Base-by-base conservation (phyloP, 92 coral and sea anemone species). In the Heteractis magnifica region DNA sequence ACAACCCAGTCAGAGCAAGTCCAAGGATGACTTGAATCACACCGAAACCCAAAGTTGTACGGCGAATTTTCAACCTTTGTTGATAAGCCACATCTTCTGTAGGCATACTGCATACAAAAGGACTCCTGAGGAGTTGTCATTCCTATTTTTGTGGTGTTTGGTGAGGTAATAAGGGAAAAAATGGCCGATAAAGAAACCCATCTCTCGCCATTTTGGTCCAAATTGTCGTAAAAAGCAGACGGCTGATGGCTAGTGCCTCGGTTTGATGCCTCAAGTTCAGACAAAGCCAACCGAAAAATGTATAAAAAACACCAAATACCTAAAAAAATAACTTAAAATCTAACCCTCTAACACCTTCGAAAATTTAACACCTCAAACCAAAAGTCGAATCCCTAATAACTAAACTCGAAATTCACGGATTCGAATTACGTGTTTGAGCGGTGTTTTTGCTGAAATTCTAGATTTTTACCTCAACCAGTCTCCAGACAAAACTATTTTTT, bases 21-120 rank as follows among this genome's bases (percentile, higher is more conserved):
- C 99, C 99, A 18, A 97, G 90, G 6, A 92, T 79, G 58, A 92
- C 88, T 91, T 97, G 99, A 73, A 88, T 86, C 74, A 95, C 93
- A 56, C 99, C 95, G 64, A 97, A 89, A 10, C 92, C 92, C 13
- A 97, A 77, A 0, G 98, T 97, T 34, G 95, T 87, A 81, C 98
- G 98, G 16, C 95, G 87, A 79, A 92, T 92, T 87, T 90, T 92
- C 74, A 86, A 74, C 56, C 87, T 83, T 81, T 89, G 92, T 68
- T 89, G 92, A 53, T 78, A 79, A 70, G 90, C 81, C 82, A 83
- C 70, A 72, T 89, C 92, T 72, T 86, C 90, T 53, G 90, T 84
- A 77, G 92, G 89, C 92, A 89, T 89, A 68, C 88, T 85, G 82
- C 83, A 78, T 68, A 78, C n/a, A 59, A 65, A 78, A 26, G 16